phyloP scores from a whole-genome alignment of 92 coral and sea anemone genomes.

The Pocillopora meandrina region DNA sequence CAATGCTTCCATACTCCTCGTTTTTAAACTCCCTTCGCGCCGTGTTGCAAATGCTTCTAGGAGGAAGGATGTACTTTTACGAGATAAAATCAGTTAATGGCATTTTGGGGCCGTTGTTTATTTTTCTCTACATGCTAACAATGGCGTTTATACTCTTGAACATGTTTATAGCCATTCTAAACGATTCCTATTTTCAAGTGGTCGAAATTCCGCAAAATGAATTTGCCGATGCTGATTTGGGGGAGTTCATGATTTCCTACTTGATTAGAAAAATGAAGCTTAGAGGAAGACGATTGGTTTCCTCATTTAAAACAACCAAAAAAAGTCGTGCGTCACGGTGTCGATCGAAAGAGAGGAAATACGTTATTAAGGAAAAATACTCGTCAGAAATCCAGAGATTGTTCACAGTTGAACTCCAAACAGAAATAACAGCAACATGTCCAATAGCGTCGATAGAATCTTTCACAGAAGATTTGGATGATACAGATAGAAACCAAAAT shows the following conservation, averaged over 20 bases:
- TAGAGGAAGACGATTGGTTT: constrained; percentile 6
- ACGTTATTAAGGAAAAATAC: background rate
- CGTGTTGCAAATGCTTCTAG: constrained; percentile 69
- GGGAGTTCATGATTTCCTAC: constrained; percentile 54
- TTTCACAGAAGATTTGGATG: background rate
- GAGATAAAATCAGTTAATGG: constrained; percentile 50
- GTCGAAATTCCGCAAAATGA: constrained; percentile 33
- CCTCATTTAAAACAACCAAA: background rate
- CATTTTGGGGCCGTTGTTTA: constrained; percentile 71
- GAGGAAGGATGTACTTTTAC: constrained; percentile 71
- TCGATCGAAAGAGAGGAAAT: background rate
- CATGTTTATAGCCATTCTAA: constrained; percentile 76
- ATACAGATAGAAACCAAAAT: background rate
- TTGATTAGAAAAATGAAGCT: constrained; percentile 23
- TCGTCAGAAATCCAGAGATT: constrained; percentile 1
- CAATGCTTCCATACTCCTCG: constrained; percentile 64
- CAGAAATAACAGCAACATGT: background rate
- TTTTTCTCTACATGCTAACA: constrained; percentile 68
- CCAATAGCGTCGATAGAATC: constrained; percentile 33
- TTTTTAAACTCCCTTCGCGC: constrained; percentile 71
- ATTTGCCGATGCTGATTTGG: constrained; percentile 68
- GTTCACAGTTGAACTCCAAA: background rate
- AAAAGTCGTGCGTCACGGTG: background rate
- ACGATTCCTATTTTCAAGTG: constrained; percentile 61
- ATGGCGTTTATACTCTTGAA: constrained; percentile 60